Evolutionary conservation across 1,140 invertebrate species (phyloP).

Genomic region (Monomorium pharaonis): DNA sequence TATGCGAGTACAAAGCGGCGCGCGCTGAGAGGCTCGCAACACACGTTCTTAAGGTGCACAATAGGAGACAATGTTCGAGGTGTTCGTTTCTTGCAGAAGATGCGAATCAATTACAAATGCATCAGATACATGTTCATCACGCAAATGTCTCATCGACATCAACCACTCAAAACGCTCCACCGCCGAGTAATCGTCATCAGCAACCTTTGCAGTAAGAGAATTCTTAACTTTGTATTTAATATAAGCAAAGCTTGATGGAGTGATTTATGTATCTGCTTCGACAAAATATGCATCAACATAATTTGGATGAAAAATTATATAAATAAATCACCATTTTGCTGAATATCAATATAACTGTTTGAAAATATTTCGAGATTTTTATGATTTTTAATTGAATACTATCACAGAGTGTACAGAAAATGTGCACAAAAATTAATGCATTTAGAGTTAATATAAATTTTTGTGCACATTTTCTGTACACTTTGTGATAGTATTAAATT

Average conservation of each 20-base stretch:
- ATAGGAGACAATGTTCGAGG: conserved; percentile 94
- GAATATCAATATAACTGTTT: no score
- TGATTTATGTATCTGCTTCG: neutral
- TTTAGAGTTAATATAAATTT: no score
- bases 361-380: no score
- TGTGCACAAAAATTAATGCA: neutral
- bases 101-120: conserved; percentile 90
- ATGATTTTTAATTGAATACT: no score
- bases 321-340: neutral
- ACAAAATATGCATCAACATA: neutral
- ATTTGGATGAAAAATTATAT: neutral
- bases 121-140: conserved; percentile 87
- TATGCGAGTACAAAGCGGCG: conserved; percentile 96
- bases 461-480: neutral
- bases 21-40: conserved; percentile 93
- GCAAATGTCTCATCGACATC: conserved; percentile 68
- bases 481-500: no score
- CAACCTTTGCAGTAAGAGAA: conserved; percentile 79
- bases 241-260: neutral
- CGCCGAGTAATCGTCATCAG: conserved; percentile 65
- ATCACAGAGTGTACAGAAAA: neutral
- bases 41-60: conserved; percentile 96
- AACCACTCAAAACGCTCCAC: conserved; percentile 48
- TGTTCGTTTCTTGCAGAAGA: conserved; percentile 95
- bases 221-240: neutral